phyloP scores from a whole-genome alignment of 2,888 invertebrate species.

The Thereva unica region DNA sequence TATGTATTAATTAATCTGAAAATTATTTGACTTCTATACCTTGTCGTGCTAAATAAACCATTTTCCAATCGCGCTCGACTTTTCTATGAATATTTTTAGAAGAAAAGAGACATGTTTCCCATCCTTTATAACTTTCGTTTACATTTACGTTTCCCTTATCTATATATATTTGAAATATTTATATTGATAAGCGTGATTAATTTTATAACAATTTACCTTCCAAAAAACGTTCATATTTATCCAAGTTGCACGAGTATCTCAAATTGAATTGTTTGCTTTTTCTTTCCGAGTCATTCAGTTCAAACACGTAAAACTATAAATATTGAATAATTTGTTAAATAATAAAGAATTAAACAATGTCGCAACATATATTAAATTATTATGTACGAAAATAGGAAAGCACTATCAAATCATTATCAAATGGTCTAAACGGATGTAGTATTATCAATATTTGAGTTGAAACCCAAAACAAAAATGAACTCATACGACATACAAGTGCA shows the following conservation, averaged over 20 bases:
- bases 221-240: slow-evolving; percentile 57
- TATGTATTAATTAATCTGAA: neutral
- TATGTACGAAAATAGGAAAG: no score
- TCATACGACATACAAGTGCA: no score
- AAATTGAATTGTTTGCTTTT: slow-evolving; percentile 55
- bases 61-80: slow-evolving; percentile 90
- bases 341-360: no score
- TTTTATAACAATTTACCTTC: slow-evolving; percentile 44
- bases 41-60: slow-evolving; percentile 81
- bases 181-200: slow-evolving; percentile 1
- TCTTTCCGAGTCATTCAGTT: slow-evolving; percentile 50
- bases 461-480: no score
- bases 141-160: slow-evolving; percentile 49
- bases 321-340: neutral
- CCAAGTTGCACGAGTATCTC: slow-evolving; percentile 58
- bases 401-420: no score
- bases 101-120: slow-evolving; percentile 69
- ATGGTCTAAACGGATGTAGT: no score
- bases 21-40: slow-evolving; percentile 59
- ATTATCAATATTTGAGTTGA: no score
- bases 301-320: slow-evolving; percentile 54
- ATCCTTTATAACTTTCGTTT: slow-evolving; percentile 60
- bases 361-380: no score
- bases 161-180: slow-evolving; percentile 43
- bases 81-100: slow-evolving; percentile 74